Evolutionary conservation across 2,113 vertebrate species (phyloP).

Genomic region (Climacteris rufus): DNA sequence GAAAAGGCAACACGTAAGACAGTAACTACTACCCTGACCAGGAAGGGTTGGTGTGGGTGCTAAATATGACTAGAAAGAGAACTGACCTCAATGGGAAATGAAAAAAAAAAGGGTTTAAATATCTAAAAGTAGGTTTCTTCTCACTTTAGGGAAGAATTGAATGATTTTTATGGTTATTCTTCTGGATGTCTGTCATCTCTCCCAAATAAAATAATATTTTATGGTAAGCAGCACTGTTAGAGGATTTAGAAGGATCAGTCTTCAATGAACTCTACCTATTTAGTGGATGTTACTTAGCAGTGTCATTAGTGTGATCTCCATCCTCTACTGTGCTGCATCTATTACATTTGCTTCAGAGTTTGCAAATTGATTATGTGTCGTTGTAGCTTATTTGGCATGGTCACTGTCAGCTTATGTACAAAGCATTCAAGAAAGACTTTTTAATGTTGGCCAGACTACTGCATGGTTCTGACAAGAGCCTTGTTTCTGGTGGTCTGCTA

Average conservation of each 20-base stretch:
- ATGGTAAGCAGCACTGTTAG: background rate
- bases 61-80: background rate
- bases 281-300: background rate
- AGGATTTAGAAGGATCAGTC: background rate
- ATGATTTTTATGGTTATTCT: background rate
- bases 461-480: background rate
- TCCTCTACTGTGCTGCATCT: background rate
- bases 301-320: background rate
- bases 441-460: background rate
- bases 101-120: background rate
- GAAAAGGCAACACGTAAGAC: background rate
- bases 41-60: background rate
- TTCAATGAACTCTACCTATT: background rate
- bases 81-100: rapidly evolving
- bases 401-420: background rate
- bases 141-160: background rate
- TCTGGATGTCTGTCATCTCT: background rate
- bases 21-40: background rate
- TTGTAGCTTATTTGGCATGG: background rate
- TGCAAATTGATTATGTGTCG: background rate
- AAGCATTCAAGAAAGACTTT: background rate
- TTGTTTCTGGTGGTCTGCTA: background rate
- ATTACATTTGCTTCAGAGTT: background rate
- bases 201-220: background rate
- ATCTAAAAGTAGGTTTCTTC: background rate